These are phyloP conservation scores for Sebastes hubbsi DNA, from an alignment of 2,797 vertebrate genomes.

Conservation along the genomic window DNA sequence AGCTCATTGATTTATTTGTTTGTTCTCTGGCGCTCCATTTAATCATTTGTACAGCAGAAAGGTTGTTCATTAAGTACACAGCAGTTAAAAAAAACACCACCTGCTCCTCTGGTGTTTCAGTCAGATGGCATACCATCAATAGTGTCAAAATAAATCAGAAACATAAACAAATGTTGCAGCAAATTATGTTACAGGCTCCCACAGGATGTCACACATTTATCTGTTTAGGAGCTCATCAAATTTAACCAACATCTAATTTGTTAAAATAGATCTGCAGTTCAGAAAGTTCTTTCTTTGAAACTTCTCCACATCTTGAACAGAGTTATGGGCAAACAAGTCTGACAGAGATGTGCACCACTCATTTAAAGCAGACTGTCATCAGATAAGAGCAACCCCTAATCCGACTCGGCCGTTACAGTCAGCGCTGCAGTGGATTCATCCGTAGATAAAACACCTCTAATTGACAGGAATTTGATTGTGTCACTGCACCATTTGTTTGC, in stretches of 20 bases:
- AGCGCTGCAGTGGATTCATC: slow-evolving; percentile 9
- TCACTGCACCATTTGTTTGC: not conserved
- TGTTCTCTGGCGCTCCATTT: not conserved
- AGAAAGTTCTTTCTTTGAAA: not conserved
- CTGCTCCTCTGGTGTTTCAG: slow-evolving; percentile 24
- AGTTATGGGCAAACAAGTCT: not conserved
- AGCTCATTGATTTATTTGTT: not conserved
- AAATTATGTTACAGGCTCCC: not conserved
- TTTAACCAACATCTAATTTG: not conserved
- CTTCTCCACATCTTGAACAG: not conserved
- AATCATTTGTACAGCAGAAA: not conserved
- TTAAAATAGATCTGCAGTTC: not conserved
- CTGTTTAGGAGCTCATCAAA: not conserved
- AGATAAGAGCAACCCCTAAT: slow-evolving; percentile 16
- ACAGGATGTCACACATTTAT: not conserved
- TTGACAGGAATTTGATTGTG: slow-evolving; percentile 10
- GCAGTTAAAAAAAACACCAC: slow-evolving; percentile 30
- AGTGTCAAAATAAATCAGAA: not conserved
- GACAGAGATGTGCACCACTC: not conserved
- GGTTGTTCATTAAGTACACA: slow-evolving; percentile 10
- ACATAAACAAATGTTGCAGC: not conserved
- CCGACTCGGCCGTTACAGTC: not conserved
- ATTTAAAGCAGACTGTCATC: slow-evolving; percentile 17
- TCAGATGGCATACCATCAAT: slow-evolving; percentile 13
- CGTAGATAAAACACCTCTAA: slow-evolving; percentile 14